phyloP scores from a whole-genome alignment of 2,888 invertebrate genomes.

The Agrilus biguttatus region DNA sequence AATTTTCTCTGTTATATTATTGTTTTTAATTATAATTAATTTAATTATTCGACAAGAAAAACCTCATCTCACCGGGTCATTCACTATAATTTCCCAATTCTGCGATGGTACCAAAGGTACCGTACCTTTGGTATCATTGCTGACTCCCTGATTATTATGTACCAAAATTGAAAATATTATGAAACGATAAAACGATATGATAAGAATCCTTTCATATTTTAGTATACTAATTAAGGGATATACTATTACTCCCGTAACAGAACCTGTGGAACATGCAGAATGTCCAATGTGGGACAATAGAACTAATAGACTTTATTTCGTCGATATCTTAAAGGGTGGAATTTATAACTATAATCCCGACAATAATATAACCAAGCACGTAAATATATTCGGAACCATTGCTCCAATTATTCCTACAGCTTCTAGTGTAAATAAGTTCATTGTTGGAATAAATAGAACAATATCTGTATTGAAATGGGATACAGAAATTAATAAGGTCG shows the following conservation, averaged over 20 bases:
- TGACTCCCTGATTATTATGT: no score
- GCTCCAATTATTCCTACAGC: slow-evolving; percentile 31
- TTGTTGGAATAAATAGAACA: slow-evolving; percentile 29
- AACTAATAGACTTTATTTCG: slow-evolving; percentile 32
- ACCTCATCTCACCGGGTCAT: no score
- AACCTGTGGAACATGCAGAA: slow-evolving; percentile 28
- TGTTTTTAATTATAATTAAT: no score
- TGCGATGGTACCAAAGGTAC: no score
- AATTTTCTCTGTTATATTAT: no score
- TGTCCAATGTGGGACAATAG: slow-evolving; percentile 36
- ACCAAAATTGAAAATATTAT: no score
- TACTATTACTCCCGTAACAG: slow-evolving; percentile 10
- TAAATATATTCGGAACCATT: slow-evolving; percentile 19
- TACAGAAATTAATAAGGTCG: slow-evolving; percentile 16
- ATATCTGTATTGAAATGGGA: slow-evolving; percentile 38
- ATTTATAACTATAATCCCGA: slow-evolving; percentile 28
- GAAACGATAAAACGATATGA: no score
- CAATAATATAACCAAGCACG: slow-evolving; percentile 14
- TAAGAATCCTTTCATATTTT: no score
- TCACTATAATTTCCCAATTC: no score
- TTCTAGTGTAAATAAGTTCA: slow-evolving; percentile 25
- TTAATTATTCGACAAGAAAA: no score
- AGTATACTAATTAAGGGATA: neutral
- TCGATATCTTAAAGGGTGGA: slow-evolving; percentile 31
- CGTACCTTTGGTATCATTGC: no score